A percentile compares a stretch with the other conserved stretches of the same genome.
phyloP scores from a whole-genome alignment of 1,140 invertebrate genomes.

The Luehdorfia chinensis region DNA sequence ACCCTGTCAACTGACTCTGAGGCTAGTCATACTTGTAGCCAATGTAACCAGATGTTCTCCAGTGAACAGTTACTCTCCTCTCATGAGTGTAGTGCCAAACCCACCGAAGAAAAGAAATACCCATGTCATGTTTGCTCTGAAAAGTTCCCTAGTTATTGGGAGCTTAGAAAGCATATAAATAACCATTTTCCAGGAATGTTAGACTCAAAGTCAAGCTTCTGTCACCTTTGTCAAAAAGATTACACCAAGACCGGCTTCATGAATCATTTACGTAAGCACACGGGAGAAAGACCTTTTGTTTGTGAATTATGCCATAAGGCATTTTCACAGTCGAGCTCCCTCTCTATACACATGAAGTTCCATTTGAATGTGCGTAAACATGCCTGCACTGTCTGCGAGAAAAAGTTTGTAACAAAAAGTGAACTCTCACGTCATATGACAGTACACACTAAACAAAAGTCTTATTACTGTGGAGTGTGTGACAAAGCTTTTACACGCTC shows the following conservation, averaged over 20 bases:
- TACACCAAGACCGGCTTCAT: constrained; percentile 76
- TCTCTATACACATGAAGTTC: constrained; percentile 81
- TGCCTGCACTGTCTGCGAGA: constrained; percentile 77
- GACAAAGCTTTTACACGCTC: constrained; percentile 76
- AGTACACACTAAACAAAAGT: constrained; percentile 79
- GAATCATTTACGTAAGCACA: constrained; percentile 91
- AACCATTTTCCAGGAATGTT: constrained; percentile 75
- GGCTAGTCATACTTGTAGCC: constrained; percentile 68
- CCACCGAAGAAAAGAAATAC: constrained; percentile 68
- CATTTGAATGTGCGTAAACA: constrained; percentile 79
- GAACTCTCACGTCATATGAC: constrained; percentile 79
- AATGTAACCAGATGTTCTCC: constrained; percentile 72
- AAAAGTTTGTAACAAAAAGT: constrained; percentile 80
- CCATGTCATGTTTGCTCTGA: constrained; percentile 74
- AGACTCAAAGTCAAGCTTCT: constrained; percentile 75
- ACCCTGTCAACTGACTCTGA: constrained; percentile 74
- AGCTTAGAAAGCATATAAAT: constrained; percentile 73
- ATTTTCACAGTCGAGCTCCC: constrained; percentile 79
- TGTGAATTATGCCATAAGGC: constrained; percentile 80
- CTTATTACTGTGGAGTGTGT: constrained; percentile 79
- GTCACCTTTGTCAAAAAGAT: constrained; percentile 75
- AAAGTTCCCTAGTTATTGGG: constrained; percentile 74
- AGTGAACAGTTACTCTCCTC: constrained; percentile 60
- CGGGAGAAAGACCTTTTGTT: constrained; percentile 87
- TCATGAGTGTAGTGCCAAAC: constrained; percentile 65